phyloP scores from a whole-genome alignment of 2,113 vertebrate genomes.

The Dipodomys ordii region DNA sequence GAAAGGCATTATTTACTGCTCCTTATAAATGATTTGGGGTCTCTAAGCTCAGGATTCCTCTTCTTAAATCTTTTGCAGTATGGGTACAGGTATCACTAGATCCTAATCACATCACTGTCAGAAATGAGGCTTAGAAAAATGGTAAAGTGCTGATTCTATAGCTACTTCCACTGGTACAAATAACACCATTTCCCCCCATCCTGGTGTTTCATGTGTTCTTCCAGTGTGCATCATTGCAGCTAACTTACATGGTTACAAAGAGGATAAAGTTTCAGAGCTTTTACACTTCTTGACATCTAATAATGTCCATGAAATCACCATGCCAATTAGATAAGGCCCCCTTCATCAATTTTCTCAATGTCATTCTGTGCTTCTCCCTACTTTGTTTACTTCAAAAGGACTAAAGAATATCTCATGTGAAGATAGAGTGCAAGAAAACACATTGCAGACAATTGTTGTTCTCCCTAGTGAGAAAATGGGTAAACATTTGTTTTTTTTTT shows the following conservation, averaged over 20 bases:
- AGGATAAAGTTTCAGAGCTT: background rate
- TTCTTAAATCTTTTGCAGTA: background rate
- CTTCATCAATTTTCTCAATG: background rate
- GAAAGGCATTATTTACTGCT: background rate
- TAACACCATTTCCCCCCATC: slow-evolving; percentile 9
- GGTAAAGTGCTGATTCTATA: background rate
- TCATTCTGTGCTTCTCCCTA: background rate
- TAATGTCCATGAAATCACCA: background rate
- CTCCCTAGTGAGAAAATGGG: background rate
- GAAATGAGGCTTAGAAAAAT: background rate
- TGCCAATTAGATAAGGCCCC: background rate
- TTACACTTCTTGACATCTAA: background rate
- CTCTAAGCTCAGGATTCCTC: background rate
- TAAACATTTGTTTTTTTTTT: background rate
- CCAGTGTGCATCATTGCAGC: background rate
- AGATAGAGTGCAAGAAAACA: background rate
- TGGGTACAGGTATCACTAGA: background rate
- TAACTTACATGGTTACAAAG: background rate
- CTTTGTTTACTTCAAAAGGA: slow-evolving; percentile 9
- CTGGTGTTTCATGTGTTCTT: background rate
- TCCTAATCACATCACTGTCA: background rate
- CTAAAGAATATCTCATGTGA: slow-evolving; percentile 21
- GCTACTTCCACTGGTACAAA: background rate
- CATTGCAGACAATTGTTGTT: background rate
- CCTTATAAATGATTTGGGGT: background rate